A percentile compares a stretch with the other conserved stretches of the same genome.
Evolutionary conservation across 2,113 vertebrate genomes (phyloP).

Genomic region (Pimephales promelas): DNA sequence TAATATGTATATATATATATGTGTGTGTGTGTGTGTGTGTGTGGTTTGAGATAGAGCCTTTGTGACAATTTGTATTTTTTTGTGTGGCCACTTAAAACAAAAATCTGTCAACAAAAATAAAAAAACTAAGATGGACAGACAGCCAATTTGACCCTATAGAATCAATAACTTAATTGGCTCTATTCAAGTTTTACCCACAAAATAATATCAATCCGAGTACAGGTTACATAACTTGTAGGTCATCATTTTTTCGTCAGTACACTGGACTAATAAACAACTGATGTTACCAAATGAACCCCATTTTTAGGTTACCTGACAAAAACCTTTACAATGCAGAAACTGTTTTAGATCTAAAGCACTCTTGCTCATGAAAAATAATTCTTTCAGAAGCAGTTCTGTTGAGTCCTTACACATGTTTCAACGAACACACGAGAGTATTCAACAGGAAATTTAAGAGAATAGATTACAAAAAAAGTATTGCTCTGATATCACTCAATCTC

Average conservation of each 20-base stretch:
- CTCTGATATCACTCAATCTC: conserved; percentile 41
- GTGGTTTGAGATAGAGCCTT: background rate
- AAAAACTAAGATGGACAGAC: no score
- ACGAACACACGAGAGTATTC: background rate
- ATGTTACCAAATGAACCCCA: background rate
- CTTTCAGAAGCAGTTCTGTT: background rate
- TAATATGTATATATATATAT: no score
- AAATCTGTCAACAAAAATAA: no score
- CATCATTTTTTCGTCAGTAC: background rate
- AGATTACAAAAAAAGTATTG: conserved; percentile 5
- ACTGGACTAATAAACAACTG: background rate
- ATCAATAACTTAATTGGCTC: no score
- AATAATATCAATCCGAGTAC: background rate
- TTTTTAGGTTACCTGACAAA: background rate
- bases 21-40: no score
- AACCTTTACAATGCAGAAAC: background rate
- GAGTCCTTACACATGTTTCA: background rate
- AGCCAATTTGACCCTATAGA: no score
- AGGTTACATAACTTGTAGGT: background rate
- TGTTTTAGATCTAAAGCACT: background rate
- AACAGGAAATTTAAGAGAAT: background rate
- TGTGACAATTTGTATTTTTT: no score
- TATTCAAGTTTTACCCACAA: no score
- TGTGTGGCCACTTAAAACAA: no score
- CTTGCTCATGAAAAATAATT: background rate